A percentile compares a stretch with the other conserved stretches of the same genome.
Evolutionary conservation across 2,113 vertebrate species (phyloP).

Genomic region (Pampusana beccarii): DNA sequence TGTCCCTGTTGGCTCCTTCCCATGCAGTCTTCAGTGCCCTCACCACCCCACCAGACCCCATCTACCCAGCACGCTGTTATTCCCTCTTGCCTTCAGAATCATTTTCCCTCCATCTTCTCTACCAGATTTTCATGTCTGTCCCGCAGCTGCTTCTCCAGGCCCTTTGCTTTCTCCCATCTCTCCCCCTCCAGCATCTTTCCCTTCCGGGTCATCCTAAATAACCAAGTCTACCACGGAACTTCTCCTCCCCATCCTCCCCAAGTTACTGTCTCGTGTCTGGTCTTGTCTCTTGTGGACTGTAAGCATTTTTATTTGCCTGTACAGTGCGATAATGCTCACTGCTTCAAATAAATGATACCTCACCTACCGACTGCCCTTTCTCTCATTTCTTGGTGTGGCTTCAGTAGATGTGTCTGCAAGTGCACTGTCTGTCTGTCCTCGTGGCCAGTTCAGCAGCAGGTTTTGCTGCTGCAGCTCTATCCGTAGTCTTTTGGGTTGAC

Average conservation of each 20-base stretch:
- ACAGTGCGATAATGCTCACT: background rate
- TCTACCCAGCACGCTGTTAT: background rate
- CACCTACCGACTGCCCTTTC: background rate
- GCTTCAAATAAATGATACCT: conserved; percentile 33
- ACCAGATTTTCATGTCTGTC: background rate
- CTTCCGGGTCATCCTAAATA: background rate
- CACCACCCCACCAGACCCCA: background rate
- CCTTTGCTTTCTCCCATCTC: background rate
- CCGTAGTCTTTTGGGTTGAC: background rate
- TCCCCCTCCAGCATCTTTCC: background rate
- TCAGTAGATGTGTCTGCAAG: background rate
- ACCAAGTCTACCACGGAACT: background rate
- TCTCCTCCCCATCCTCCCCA: background rate
- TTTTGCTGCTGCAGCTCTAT: background rate
- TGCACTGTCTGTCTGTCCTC: background rate
- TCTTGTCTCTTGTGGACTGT: conserved; percentile 1
- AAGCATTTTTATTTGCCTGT: background rate
- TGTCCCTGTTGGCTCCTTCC: background rate
- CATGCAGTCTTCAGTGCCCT: background rate
- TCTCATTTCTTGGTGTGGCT: conserved; percentile 17
- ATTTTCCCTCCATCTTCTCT: background rate
- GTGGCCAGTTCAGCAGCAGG: background rate
- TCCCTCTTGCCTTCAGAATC: background rate
- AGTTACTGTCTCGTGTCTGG: background rate
- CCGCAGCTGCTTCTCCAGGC: background rate